Evolutionary conservation across 2,113 vertebrate species (phyloP).

Genomic region (Columba livia): DNA sequence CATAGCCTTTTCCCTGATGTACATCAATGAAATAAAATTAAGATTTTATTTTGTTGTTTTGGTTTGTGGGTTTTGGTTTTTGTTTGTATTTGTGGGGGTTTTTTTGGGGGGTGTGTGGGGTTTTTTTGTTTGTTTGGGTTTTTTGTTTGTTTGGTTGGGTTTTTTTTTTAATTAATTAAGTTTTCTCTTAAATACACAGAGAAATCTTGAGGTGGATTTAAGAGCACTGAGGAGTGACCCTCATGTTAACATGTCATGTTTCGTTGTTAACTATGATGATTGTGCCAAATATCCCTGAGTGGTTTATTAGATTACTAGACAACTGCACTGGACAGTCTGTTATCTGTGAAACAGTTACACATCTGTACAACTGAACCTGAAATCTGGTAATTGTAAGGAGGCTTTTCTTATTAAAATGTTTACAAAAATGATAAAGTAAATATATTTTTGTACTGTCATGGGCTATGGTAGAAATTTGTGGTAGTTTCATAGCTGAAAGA

Average conservation of each 20-base stretch:
- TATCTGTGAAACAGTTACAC: background rate
- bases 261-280: background rate
- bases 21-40: background rate
- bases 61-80: too few species aligned
- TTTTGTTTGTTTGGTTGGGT: too few species aligned
- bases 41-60: background rate
- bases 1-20: background rate
- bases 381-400: background rate
- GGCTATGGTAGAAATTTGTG: background rate
- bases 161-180: background rate
- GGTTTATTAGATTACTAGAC: background rate
- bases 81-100: too few species aligned
- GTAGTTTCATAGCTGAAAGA: conserved; percentile 40
- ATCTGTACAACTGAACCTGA: background rate
- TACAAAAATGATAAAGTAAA: background rate
- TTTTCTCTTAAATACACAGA: background rate
- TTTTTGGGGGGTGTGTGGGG: too few species aligned
- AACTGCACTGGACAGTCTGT: background rate
- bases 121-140: too few species aligned
- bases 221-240: background rate
- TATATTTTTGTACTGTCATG: background rate
- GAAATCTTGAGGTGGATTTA: background rate
- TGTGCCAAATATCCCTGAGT: background rate
- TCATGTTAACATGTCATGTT: background rate
- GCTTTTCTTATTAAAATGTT: background rate